Conservation (phyloP, 2,113 vertebrate genomes). For the Zosterops hypoxanthus region DNA sequence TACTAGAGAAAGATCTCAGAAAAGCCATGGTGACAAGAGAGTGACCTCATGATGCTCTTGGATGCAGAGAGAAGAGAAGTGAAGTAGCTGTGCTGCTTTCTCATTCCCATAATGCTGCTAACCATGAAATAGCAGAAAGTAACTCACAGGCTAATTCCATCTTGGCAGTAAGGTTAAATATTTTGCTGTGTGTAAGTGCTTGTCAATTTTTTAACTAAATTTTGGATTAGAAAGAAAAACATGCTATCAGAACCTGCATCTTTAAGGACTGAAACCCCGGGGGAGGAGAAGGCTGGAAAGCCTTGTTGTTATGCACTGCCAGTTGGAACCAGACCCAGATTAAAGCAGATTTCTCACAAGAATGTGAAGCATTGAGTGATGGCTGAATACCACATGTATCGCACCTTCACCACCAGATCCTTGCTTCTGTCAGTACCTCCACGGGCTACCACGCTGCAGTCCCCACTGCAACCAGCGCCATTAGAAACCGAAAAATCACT, state of each 20-base stretch:
- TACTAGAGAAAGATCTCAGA: neutral
- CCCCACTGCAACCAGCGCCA: neutral
- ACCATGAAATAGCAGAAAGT: constrained; percentile 6
- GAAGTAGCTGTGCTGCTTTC: neutral
- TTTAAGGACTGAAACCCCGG: constrained; percentile 70
- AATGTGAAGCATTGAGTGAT: constrained; percentile 71
- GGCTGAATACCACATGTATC: constrained; percentile 69
- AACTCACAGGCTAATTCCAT: constrained; percentile 45
- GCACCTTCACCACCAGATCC: constrained; percentile 67
- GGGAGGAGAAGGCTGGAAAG: constrained; percentile 71
- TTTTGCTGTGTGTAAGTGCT: constrained; percentile 49
- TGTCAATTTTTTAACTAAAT: constrained; percentile 57
- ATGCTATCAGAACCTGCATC: constrained; percentile 67
- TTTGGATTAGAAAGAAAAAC: constrained; percentile 67
- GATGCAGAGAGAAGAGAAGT: neutral
- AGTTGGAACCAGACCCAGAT: constrained; percentile 71
- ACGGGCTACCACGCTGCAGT: constrained; percentile 40
- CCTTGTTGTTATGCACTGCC: constrained; percentile 71
- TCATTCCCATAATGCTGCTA: neutral
- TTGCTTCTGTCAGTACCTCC: constrained; percentile 68
- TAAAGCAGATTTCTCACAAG: constrained; percentile 72
- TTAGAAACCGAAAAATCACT: neutral
- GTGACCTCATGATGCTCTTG: neutral
- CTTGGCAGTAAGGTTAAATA: constrained; percentile 58
- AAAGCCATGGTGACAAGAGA: neutral